Evolutionary conservation across 1,140 invertebrate genomes (phyloP).

Genomic region (Daktulosphaira vitifoliae): DNA sequence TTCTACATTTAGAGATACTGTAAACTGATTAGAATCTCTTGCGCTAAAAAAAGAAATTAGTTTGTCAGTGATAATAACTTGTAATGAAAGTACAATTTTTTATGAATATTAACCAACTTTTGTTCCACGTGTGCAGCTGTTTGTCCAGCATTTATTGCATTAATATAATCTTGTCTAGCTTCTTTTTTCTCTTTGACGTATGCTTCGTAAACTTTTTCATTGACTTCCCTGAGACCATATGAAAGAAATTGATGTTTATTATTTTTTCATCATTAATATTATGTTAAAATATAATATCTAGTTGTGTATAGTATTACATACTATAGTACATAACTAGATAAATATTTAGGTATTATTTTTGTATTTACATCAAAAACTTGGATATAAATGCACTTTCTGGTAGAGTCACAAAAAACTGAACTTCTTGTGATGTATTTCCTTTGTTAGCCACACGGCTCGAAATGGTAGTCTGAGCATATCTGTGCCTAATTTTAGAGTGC

Average conservation of each 20-base stretch:
- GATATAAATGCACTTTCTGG: slow-evolving; percentile 58
- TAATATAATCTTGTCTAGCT: slow-evolving; percentile 54
- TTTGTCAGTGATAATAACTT: too few species aligned
- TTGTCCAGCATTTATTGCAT: slow-evolving; percentile 51
- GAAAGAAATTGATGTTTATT: too few species aligned
- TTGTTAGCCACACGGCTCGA: slow-evolving; percentile 52
- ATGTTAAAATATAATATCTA: too few species aligned
- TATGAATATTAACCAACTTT: slow-evolving; percentile 41
- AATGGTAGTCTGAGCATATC: slow-evolving; percentile 53
- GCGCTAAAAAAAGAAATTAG: slow-evolving; percentile 44
- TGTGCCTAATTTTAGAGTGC: slow-evolving; percentile 49
- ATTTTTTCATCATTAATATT: too few species aligned
- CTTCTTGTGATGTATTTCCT: slow-evolving; percentile 49
- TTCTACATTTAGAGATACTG: slow-evolving; percentile 54
- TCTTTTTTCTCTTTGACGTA: slow-evolving; percentile 54
- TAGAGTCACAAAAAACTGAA: slow-evolving; percentile 52
- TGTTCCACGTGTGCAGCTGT: slow-evolving; percentile 52
- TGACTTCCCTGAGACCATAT: slow-evolving; percentile 45
- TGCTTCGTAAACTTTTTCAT: slow-evolving; percentile 48
- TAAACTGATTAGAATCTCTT: slow-evolving; percentile 56
- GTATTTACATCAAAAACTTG: slow-evolving; percentile 52
- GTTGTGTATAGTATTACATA: too few species aligned
- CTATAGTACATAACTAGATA: neutral
- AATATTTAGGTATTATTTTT: neutral
- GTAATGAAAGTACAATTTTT: neutral